These are phyloP conservation scores for Bombus pascuorum DNA, from an alignment of 1,140 invertebrate species.

Conservation along the genomic window DNA sequence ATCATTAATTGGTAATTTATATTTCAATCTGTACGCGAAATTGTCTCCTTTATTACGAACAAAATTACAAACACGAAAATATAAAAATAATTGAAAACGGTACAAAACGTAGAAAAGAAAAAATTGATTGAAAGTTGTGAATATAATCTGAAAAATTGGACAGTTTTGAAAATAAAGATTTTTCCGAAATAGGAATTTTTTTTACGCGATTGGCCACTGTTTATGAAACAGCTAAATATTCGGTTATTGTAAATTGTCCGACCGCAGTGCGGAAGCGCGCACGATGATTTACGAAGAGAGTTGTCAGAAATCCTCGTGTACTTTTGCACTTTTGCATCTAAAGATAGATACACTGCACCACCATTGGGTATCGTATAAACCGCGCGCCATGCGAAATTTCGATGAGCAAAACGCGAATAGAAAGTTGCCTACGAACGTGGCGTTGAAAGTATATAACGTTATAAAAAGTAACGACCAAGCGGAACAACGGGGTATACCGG, in stretches of 20 bases:
- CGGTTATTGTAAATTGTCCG: constrained; percentile 30
- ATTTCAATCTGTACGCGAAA: neutral
- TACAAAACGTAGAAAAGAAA: neutral
- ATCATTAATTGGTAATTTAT: neutral
- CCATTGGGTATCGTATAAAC: neutral
- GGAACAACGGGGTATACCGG: neutral
- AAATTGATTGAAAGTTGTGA: neutral
- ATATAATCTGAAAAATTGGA: neutral
- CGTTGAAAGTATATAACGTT: neutral
- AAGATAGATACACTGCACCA: neutral
- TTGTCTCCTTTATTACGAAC: neutral
- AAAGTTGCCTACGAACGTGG: neutral
- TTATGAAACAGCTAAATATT: neutral
- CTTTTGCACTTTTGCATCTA: constrained; percentile 34
- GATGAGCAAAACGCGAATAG: neutral
- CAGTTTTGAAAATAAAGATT: neutral
- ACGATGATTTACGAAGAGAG: constrained; percentile 65
- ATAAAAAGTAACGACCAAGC: neutral
- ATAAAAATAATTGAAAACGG: neutral
- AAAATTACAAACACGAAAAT: neutral
- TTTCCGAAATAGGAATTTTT: neutral
- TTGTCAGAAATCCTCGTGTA: constrained; percentile 59
- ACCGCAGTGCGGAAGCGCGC: constrained; percentile 63
- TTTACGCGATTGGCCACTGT: neutral
- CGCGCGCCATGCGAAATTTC: neutral